Percentiles rank a stretch among this genome's conserved stretches.
Evolutionary conservation across 2,888 invertebrate species (phyloP).

Genomic region (Scrobipalpa costella): DNA sequence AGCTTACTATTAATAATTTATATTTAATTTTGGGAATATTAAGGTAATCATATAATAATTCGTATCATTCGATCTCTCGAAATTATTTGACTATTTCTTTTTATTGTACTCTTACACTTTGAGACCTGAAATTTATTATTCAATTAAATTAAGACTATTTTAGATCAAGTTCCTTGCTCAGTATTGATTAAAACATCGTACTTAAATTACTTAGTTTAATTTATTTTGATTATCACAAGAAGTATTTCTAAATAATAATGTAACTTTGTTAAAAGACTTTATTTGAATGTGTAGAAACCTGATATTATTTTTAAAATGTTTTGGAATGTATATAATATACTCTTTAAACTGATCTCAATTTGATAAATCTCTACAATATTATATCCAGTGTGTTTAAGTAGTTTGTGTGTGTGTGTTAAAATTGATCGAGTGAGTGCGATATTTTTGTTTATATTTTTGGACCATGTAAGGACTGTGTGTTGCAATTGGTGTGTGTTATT

Average conservation of each 20-base stretch:
- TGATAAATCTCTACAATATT: not conserved
- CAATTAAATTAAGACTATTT: not conserved
- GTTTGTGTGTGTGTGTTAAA: not conserved
- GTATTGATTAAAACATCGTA: not conserved
- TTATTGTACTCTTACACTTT: not conserved
- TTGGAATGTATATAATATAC: not conserved
- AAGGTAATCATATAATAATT: too few species aligned
- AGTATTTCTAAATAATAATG: not conserved
- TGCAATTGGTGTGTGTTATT: not conserved
- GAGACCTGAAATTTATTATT: not conserved
- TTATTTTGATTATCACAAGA: not conserved
- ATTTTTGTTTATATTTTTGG: constrained; percentile 5
- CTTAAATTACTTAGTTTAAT: constrained; percentile 1
- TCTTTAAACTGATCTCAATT: constrained; percentile 8
- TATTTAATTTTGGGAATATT: too few species aligned
- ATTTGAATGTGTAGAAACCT: not conserved
- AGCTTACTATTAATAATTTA: too few species aligned
- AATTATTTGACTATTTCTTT: not conserved
- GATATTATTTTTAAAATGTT: not conserved
- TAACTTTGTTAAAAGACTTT: not conserved
- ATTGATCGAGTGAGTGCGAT: not conserved
- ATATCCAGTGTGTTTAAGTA: not conserved
- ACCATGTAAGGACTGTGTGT: not conserved
- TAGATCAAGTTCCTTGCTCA: constrained; percentile 7
- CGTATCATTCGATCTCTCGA: not conserved